Evolutionary conservation across 2,797 vertebrate species (phyloP).

Genomic region (Arremon aurantiirostris): DNA sequence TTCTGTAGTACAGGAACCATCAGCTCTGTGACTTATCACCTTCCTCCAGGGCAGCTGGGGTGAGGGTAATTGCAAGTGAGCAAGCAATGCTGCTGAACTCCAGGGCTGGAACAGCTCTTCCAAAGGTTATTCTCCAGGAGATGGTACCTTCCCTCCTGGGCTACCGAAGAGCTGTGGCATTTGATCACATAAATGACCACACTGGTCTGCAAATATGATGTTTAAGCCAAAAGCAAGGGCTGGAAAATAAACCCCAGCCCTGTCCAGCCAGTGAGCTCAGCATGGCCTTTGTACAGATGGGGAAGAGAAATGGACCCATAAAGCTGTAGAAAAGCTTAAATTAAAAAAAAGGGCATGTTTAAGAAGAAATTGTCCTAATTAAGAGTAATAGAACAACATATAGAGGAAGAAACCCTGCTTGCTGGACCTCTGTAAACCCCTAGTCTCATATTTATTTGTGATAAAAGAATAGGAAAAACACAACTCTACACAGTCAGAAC

Average conservation of each 20-base stretch:
- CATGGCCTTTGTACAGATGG: background rate
- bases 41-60: background rate
- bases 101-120: background rate
- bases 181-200: background rate
- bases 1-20: background rate
- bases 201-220: fast-evolving
- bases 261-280: background rate
- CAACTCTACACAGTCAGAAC: background rate
- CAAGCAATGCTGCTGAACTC: background rate
- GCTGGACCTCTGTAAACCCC: background rate
- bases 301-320: background rate
- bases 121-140: background rate
- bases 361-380: background rate
- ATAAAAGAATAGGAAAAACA: background rate
- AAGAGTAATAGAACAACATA: background rate
- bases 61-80: background rate
- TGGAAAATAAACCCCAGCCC: background rate
- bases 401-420: background rate
- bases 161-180: background rate
- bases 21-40: background rate
- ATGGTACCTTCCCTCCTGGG: background rate
- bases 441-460: background rate
- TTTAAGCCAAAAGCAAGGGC: background rate
- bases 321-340: background rate
- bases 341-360: background rate